These are phyloP conservation scores for Drosophila truncata DNA, from an alignment of 1,140 invertebrate genomes.

Conservation along the genomic window DNA sequence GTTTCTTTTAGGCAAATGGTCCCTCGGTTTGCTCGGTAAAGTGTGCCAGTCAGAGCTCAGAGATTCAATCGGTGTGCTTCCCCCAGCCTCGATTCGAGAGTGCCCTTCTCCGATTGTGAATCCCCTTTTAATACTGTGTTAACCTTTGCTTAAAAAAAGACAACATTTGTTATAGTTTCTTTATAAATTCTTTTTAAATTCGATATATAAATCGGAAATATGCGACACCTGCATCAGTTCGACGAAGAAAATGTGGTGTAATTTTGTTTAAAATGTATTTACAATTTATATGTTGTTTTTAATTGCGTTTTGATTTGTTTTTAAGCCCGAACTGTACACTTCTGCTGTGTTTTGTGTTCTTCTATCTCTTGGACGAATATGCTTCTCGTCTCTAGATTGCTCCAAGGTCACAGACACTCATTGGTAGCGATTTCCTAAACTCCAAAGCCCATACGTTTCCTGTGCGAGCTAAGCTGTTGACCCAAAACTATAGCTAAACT, in stretches of 20 bases:
- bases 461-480: conserved; percentile 12
- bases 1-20: conserved; percentile 84
- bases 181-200: neutral
- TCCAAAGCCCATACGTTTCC: conserved; percentile 5
- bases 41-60: conserved; percentile 10
- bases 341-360: conserved; percentile 12
- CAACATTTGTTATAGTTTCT: neutral
- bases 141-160: neutral
- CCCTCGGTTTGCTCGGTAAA: conserved; percentile 41
- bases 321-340: neutral
- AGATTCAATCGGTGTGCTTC: conserved; percentile 39
- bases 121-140: neutral
- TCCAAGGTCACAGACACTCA: conserved; percentile 31
- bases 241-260: conserved; percentile 1
- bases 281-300: neutral
- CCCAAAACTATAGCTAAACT: conserved; percentile 11
- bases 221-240: neutral
- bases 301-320: neutral
- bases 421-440: conserved; percentile 10
- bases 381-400: conserved; percentile 2
- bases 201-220: neutral
- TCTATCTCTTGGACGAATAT: neutral
- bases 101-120: conserved; percentile 10
- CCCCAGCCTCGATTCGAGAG: conserved; percentile 17
- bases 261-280: neutral